Evolutionary conservation across 2,797 vertebrate species (phyloP).

Genomic region (Spatula versicolor): DNA sequence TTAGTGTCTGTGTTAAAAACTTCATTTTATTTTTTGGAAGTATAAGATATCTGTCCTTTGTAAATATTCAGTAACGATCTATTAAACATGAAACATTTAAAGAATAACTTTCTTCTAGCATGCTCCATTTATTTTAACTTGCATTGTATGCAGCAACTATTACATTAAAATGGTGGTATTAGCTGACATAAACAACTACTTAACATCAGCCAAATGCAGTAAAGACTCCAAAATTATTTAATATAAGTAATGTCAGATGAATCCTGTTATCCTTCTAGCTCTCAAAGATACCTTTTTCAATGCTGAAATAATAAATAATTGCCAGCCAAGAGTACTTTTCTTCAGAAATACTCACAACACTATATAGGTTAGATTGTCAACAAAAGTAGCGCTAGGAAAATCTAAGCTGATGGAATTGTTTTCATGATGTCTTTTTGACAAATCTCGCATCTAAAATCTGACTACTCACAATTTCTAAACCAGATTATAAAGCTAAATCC

Average conservation of each 20-base stretch:
- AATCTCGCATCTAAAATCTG: slow-evolving; percentile 66
- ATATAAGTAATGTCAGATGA: neutral
- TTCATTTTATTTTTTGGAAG: neutral
- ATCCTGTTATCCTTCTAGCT: neutral
- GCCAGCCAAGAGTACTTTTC: neutral
- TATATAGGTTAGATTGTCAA: neutral
- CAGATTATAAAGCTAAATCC: slow-evolving; percentile 91
- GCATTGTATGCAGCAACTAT: neutral
- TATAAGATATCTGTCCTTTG: neutral
- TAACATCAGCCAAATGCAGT: neutral
- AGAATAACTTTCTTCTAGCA: neutral
- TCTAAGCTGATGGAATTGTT: slow-evolving; percentile 40
- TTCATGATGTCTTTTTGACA: slow-evolving; percentile 18
- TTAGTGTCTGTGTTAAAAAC: neutral
- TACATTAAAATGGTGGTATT: neutral
- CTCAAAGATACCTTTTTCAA: neutral
- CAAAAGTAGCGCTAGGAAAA: neutral
- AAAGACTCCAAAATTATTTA: neutral
- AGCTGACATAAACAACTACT: neutral
- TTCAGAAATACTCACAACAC: neutral
- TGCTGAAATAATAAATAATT: neutral
- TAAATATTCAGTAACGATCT: neutral
- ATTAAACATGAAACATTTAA: neutral
- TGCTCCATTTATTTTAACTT: neutral
- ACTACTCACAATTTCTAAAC: slow-evolving; percentile 86